These are phyloP conservation scores for Myotis yumanensis DNA, from an alignment of 2,113 vertebrate species.

Conservation along the genomic window DNA sequence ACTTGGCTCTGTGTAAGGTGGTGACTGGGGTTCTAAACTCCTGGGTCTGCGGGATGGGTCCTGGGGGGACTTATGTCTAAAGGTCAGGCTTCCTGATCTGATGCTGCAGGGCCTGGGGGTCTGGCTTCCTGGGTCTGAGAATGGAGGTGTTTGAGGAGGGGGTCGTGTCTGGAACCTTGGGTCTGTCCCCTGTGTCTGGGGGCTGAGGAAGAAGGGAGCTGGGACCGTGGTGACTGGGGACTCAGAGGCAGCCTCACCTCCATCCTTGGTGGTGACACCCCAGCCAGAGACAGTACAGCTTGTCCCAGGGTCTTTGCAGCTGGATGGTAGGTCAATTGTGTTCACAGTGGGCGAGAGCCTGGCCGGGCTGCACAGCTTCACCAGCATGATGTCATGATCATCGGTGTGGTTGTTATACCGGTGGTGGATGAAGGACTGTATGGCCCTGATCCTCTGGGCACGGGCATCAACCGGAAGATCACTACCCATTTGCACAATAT, in stretches of 20 bases:
- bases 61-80: too few species aligned
- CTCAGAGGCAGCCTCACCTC: slow-evolving; percentile 27
- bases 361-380: slow-evolving; percentile 81
- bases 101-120: too few species aligned
- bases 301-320: slow-evolving; percentile 82
- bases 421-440: slow-evolving; percentile 82
- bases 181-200: neutral
- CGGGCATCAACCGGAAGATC: slow-evolving; percentile 75
- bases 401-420: neutral
- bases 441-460: slow-evolving; percentile 84
- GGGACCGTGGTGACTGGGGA: neutral
- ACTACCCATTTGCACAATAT: slow-evolving; percentile 85
- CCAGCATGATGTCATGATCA: slow-evolving; percentile 88
- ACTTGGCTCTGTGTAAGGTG: too few species aligned
- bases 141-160: too few species aligned
- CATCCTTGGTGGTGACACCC: slow-evolving; percentile 82
- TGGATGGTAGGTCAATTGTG: slow-evolving; percentile 81
- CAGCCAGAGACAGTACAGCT: slow-evolving; percentile 85
- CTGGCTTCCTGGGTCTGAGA: too few species aligned
- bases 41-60: too few species aligned
- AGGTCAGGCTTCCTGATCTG: too few species aligned
- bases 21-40: too few species aligned
- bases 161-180: neutral
- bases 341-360: slow-evolving; percentile 78
- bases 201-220: neutral